phyloP scores from a whole-genome alignment of 2,797 vertebrate genomes.

The Nyctalus aviator region DNA sequence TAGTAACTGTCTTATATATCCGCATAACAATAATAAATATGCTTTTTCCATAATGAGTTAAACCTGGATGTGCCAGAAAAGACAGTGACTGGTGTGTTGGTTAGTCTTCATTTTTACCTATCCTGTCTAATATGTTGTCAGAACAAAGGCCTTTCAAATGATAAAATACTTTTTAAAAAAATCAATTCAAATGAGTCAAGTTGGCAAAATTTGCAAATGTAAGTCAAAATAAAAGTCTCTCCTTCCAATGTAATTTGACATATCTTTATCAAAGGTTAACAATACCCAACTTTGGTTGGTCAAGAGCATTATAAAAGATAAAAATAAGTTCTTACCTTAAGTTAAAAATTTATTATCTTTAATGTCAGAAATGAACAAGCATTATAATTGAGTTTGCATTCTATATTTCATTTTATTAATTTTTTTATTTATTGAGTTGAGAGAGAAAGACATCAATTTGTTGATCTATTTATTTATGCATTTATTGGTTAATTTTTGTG shows the following conservation, averaged over 20 bases:
- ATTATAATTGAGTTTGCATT: neutral
- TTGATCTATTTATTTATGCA: neutral
- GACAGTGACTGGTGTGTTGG: accelerated
- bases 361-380: neutral
- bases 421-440: neutral
- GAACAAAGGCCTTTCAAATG: neutral
- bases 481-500: neutral
- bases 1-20: neutral
- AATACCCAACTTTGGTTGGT: neutral
- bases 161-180: neutral
- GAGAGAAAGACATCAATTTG: neutral
- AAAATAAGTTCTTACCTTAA: neutral
- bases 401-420: neutral
- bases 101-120: neutral
- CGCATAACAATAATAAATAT: neutral
- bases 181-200: neutral
- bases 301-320: neutral
- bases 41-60: neutral
- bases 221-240: neutral
- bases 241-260: neutral
- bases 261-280: neutral
- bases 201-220: neutral
- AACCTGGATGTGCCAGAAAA: neutral
- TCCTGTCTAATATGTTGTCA: neutral
- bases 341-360: neutral